phyloP scores from a whole-genome alignment of 2,888 invertebrate species.

The Yponomeuta cagnagella region DNA sequence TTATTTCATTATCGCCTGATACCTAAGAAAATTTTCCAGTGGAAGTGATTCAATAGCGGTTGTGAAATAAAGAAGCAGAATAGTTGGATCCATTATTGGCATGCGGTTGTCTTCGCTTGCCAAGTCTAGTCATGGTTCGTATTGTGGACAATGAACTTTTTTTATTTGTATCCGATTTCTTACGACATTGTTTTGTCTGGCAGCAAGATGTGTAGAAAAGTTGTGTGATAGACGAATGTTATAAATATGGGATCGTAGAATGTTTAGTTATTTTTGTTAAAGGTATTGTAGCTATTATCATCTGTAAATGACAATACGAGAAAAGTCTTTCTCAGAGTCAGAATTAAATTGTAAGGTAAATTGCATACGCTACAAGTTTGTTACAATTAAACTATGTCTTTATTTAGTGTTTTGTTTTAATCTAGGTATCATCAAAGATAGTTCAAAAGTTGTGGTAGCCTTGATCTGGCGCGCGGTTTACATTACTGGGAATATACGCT shows the following conservation, averaged over 20 bases:
- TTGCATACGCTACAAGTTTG: background rate
- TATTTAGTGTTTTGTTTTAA: background rate
- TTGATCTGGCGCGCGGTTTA: slow-evolving; percentile 11
- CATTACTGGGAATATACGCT: slow-evolving; percentile 14
- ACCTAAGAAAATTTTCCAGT: background rate
- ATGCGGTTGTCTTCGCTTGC: slow-evolving; percentile 33
- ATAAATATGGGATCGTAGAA: background rate
- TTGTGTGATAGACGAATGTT: slow-evolving; percentile 4
- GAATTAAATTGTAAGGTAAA: background rate
- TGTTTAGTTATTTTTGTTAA: background rate
- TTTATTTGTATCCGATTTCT: slow-evolving; percentile 19
- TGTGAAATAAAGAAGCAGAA: background rate
- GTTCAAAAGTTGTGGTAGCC: slow-evolving; percentile 8
- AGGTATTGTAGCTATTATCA: background rate
- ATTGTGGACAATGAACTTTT: slow-evolving; percentile 33
- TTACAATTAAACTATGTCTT: background rate
- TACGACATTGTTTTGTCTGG: slow-evolving; percentile 20
- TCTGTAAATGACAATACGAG: no score
- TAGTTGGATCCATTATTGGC: slow-evolving; percentile 19
- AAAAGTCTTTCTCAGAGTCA: background rate
- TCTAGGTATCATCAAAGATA: background rate
- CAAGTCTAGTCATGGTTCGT: slow-evolving; percentile 38
- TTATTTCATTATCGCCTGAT: background rate
- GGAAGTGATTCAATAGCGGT: background rate
- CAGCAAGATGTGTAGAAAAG: slow-evolving; percentile 4